These are phyloP conservation scores for Chrysopilus asiliformis DNA, from an alignment of 2,888 invertebrate genomes.

Conservation along the genomic window DNA sequence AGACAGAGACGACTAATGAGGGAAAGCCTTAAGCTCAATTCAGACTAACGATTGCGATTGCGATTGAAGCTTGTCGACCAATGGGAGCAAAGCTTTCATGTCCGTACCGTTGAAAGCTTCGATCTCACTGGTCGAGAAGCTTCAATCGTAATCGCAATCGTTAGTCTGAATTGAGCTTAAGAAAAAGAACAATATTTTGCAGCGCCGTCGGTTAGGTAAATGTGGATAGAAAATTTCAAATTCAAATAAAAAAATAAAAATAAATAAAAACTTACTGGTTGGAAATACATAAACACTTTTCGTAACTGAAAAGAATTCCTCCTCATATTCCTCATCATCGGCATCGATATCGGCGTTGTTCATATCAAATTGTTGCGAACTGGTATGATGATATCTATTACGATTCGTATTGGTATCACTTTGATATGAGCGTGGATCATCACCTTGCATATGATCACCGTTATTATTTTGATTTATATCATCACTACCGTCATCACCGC, in stretches of 20 bases:
- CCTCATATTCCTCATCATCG: conserved; percentile 16
- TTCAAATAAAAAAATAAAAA: conserved; percentile 4
- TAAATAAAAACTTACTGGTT: conserved; percentile 21
- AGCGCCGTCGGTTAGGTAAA: no score
- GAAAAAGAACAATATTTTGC: no score
- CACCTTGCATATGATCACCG: conserved; percentile 14
- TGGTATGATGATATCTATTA: not conserved
- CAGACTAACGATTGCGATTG: no score
- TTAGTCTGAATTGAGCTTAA: no score
- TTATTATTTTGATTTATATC: not conserved
- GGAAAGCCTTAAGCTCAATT: no score
- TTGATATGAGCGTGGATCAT: conserved; percentile 17
- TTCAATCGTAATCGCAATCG: no score
- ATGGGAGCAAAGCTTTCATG: no score
- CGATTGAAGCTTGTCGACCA: no score
- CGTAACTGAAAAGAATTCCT: conserved; percentile 27
- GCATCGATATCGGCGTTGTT: conserved; percentile 11
- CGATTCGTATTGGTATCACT: conserved; percentile 6
- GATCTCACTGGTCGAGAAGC: no score
- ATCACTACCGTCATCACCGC: conserved; percentile 1
- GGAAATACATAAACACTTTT: conserved; percentile 33
- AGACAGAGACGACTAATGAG: no score
- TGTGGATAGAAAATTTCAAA: no score
- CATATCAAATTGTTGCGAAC: not conserved
- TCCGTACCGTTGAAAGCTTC: no score